Percentiles rank a stretch among this genome's conserved stretches.
Evolutionary conservation across 2,888 invertebrate species (phyloP).

Genomic region (Drosophila buzzatii): DNA sequence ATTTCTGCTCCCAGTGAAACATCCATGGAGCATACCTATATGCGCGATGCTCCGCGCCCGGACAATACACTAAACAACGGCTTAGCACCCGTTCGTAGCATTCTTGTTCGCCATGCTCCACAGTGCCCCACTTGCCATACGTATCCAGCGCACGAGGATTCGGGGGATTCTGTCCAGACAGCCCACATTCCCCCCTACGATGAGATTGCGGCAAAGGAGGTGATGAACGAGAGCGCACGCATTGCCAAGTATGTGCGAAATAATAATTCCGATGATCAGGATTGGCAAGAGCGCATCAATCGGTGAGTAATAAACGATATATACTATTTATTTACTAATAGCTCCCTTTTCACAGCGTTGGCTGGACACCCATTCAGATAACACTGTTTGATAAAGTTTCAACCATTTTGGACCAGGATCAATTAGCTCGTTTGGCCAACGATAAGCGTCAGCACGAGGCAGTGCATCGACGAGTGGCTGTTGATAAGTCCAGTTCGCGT

Average conservation of each 20-base stretch:
- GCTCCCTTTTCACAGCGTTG: slow-evolving; percentile 83
- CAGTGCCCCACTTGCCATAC: slow-evolving; percentile 84
- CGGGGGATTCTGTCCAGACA: slow-evolving; percentile 84
- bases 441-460: slow-evolving; percentile 88
- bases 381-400: slow-evolving; percentile 89
- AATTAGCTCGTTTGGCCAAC: slow-evolving; percentile 88
- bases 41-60: slow-evolving; percentile 87
- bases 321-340: not conserved
- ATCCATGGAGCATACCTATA: slow-evolving; percentile 90
- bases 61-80: slow-evolving; percentile 79
- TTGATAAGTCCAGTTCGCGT: slow-evolving; percentile 89
- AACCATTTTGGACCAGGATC: slow-evolving; percentile 89
- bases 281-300: slow-evolving; percentile 90
- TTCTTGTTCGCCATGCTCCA: slow-evolving; percentile 83
- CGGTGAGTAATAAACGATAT: slow-evolving; percentile 85
- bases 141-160: slow-evolving; percentile 85
- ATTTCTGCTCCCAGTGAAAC: slow-evolving; percentile 66
- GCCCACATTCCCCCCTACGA: slow-evolving; percentile 87
- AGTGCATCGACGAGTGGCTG: slow-evolving; percentile 88
- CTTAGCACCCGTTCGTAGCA: slow-evolving; percentile 79
- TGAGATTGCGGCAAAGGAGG: slow-evolving; percentile 86
- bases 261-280: slow-evolving; percentile 86
- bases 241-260: slow-evolving; percentile 88
- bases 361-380: slow-evolving; percentile 89
- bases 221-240: slow-evolving; percentile 91